Percentiles rank a stretch among this genome's conserved stretches.
Conservation (phyloP, 1,140 invertebrate genomes). For the Psix sp. region DNA sequence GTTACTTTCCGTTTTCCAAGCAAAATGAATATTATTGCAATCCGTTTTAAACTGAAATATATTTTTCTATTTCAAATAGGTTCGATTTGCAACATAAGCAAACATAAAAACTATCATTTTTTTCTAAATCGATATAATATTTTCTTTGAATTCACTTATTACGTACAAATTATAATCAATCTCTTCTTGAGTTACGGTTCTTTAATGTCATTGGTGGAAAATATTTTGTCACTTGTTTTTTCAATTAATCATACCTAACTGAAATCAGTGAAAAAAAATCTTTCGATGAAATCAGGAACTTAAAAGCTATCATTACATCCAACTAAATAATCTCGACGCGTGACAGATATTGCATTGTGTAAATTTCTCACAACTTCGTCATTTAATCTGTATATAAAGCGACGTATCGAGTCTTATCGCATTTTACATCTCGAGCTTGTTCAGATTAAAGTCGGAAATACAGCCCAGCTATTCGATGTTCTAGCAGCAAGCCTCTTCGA, state of each 20-base stretch:
- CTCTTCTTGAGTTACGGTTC: no score
- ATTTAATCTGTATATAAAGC: constrained; percentile 20
- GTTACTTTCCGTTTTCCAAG: constrained; percentile 3
- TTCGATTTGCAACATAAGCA: no score
- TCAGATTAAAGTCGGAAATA: constrained; percentile 23
- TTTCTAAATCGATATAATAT: no score
- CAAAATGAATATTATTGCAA: background rate
- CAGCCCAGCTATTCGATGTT: constrained; percentile 4
- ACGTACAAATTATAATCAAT: no score
- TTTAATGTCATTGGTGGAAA: no score
- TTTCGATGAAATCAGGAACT: no score
- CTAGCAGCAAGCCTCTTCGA: no score
- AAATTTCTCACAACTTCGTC: constrained; percentile 24
- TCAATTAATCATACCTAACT: no score
- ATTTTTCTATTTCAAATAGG: background rate
- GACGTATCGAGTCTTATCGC: constrained; percentile 31
- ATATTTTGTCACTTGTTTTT: no score
- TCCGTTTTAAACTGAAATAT: background rate
- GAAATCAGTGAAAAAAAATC: no score
- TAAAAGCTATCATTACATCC: background rate
- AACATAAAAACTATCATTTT: no score
- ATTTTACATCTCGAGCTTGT: constrained; percentile 21
- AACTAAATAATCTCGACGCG: background rate
- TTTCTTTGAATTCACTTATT: no score
- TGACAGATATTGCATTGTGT: constrained; percentile 13